Percentiles rank a stretch among this genome's conserved stretches.
Evolutionary conservation across 2,797 vertebrate genomes (phyloP).

Genomic region (Hydrocynus forskahlii): DNA sequence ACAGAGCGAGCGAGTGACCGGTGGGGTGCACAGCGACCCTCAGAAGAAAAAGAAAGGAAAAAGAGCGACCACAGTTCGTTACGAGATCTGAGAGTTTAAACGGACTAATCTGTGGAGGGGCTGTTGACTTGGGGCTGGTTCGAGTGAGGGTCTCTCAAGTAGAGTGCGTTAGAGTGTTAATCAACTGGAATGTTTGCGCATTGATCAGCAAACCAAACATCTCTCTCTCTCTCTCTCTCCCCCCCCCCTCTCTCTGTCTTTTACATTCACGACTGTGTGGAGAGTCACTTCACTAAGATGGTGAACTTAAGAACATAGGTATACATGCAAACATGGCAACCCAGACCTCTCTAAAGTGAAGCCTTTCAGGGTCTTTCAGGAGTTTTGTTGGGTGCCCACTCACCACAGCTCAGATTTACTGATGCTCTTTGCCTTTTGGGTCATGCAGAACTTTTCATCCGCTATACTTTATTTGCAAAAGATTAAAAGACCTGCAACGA

Average conservation of each 20-base stretch:
- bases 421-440: neutral
- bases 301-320: conserved; percentile 45
- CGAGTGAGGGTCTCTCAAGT: conserved; percentile 39
- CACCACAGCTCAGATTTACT: neutral
- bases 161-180: conserved; percentile 56
- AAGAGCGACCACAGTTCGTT: neutral
- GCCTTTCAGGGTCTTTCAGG: neutral
- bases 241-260: conserved; percentile 27
- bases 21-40: neutral
- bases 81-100: neutral
- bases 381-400: neutral
- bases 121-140: neutral
- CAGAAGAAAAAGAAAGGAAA: neutral
- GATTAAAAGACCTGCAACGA: too few relatives aligned
- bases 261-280: conserved; percentile 47
- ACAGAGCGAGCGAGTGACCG: neutral
- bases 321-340: conserved; percentile 30
- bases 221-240: neutral
- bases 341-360: neutral
- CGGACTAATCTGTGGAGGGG: conserved; percentile 23
- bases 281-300: conserved; percentile 52
- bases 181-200: conserved; percentile 61
- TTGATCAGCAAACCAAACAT: conserved; percentile 65
- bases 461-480: neutral
- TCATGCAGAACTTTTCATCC: neutral